These are phyloP conservation scores for Pollachius pollachius DNA, from an alignment of 2,113 vertebrate species.

Conservation along the genomic window DNA sequence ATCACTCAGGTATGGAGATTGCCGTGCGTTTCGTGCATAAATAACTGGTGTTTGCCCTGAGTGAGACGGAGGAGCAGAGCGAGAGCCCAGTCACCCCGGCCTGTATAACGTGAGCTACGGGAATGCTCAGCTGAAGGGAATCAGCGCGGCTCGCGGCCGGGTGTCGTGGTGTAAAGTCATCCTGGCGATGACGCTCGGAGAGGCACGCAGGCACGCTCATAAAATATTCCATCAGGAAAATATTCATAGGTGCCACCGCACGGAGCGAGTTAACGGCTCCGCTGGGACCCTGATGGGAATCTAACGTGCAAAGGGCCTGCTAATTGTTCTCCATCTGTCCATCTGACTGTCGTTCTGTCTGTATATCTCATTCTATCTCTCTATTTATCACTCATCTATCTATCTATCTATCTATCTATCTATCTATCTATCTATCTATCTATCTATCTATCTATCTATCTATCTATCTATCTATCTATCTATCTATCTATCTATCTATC, in stretches of 20 bases:
- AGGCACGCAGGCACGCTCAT: not conserved
- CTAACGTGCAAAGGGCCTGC: not conserved
- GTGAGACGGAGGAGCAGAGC: not conserved
- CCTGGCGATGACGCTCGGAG: not conserved
- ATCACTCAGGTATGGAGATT: not conserved
- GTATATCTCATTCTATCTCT: not conserved
- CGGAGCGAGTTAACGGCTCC: no score
- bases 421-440: no score
- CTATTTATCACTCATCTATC: no score
- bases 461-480: no score
- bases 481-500: no score
- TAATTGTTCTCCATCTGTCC: not conserved
- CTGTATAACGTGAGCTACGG: not conserved
- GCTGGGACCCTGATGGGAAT: not conserved
- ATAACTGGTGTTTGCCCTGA: not conserved
- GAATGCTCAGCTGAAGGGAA: not conserved
- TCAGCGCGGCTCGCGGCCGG: not conserved
- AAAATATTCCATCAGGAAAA: not conserved
- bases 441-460: no score
- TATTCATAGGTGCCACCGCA: constrained; percentile 3
- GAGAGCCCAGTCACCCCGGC: not conserved
- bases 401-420: no score
- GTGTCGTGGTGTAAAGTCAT: not conserved
- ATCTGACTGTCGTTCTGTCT: not conserved
- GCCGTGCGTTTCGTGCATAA: not conserved